phyloP scores from a whole-genome alignment of 2,888 invertebrate species.

The Drosophila sordidula region DNA sequence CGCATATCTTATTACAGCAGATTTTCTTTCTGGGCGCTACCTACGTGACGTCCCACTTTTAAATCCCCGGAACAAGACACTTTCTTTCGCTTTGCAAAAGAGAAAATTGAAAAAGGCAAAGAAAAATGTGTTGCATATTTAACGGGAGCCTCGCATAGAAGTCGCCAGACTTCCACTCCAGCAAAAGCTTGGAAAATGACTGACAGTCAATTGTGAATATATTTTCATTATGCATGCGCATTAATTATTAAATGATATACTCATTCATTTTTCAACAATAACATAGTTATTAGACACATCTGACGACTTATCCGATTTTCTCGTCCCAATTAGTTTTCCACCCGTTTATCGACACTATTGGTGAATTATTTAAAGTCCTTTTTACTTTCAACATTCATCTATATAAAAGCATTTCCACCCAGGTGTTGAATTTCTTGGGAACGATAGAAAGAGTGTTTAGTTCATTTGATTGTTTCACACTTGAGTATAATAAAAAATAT shows the following conservation, averaged over 20 bases:
- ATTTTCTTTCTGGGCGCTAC: constrained; percentile 56
- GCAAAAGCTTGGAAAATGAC: neutral
- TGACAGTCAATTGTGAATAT: neutral
- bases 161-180: neutral
- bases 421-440: too few species aligned
- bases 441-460: too few species aligned
- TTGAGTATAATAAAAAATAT: too few species aligned
- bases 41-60: constrained; percentile 71
- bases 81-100: constrained; percentile 10
- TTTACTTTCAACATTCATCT: too few species aligned
- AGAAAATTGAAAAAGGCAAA: constrained; percentile 29
- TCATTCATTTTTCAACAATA: too few species aligned
- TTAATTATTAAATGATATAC: neutral
- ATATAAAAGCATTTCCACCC: too few species aligned
- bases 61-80: constrained; percentile 41
- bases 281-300: neutral
- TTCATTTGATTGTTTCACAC: too few species aligned
- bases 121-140: constrained; percentile 53
- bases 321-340: too few species aligned
- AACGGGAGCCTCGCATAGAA: constrained; percentile 12
- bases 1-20: constrained; percentile 78
- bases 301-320: neutral
- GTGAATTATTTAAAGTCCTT: too few species aligned
- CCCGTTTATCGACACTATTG: neutral
- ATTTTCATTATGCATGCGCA: constrained; percentile 1